Evolutionary conservation across 2,113 vertebrate genomes (phyloP).

Genomic region (Cottus gobio): DNA sequence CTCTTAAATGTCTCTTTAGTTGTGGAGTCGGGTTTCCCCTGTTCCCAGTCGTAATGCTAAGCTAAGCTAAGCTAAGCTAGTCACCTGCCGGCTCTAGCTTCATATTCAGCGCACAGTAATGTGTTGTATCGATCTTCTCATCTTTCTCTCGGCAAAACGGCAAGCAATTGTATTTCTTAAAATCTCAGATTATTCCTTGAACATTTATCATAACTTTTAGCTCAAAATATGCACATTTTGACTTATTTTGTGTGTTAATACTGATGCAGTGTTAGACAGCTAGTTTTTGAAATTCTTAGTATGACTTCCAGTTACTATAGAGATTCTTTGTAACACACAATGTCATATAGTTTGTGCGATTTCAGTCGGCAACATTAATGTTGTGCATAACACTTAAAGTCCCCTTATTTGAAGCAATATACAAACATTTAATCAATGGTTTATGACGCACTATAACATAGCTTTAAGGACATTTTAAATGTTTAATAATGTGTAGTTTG

Average conservation of each 20-base stretch:
- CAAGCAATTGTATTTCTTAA: background rate
- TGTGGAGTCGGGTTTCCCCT: background rate
- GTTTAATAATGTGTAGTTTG: background rate
- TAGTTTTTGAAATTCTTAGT: slow-evolving; percentile 40
- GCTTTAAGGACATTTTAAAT: background rate
- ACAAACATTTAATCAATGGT: background rate
- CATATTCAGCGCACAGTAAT: background rate
- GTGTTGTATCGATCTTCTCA: background rate
- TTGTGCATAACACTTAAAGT: background rate
- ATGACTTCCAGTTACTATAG: slow-evolving; percentile 8
- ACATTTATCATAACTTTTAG: background rate
- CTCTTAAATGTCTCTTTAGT: background rate
- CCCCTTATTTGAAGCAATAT: background rate
- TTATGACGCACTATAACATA: background rate
- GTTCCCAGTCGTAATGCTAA: background rate
- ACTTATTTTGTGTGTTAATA: slow-evolving; percentile 2
- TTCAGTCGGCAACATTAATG: slow-evolving; percentile 22
- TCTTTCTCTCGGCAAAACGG: background rate
- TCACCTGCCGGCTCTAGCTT: background rate
- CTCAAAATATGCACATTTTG: slow-evolving; percentile 15
- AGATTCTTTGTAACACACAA: slow-evolving; percentile 4
- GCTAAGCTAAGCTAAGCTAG: background rate
- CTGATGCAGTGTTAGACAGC: slow-evolving; percentile 2
- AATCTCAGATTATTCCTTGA: background rate
- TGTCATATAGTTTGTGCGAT: slow-evolving; percentile 5